Percentiles rank a stretch among this genome's conserved stretches.
Conservation (phyloP, 2,113 vertebrate genomes). For the Vicugna pacos region DNA sequence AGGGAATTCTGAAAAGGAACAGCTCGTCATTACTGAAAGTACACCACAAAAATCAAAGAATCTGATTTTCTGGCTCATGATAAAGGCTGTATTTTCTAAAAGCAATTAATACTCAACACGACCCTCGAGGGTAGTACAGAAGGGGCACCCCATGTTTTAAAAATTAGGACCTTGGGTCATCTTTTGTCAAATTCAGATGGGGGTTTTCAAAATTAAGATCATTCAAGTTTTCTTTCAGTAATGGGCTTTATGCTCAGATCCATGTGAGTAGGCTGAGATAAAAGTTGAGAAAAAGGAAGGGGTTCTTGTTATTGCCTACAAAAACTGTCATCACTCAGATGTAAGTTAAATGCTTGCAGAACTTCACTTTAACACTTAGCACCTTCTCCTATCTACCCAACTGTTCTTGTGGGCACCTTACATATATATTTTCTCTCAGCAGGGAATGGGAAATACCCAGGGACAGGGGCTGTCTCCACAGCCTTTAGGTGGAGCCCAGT, state of each 20-base stretch:
- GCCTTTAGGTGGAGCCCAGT: background rate
- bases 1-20: background rate
- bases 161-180: background rate
- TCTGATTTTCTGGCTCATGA: background rate
- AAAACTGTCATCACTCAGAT: background rate
- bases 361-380: background rate
- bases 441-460: background rate
- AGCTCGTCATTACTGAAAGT: background rate
- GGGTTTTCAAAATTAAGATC: conserved; percentile 27
- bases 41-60: background rate
- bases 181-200: background rate
- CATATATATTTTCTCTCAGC: background rate
- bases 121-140: background rate
- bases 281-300: background rate
- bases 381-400: background rate
- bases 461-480: background rate
- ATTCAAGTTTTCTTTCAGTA: conserved; percentile 14
- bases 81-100: conserved; percentile 39
- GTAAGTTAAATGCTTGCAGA: background rate
- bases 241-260: background rate
- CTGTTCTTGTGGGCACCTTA: background rate
- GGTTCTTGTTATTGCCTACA: background rate
- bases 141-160: background rate
- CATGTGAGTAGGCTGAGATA: background rate
- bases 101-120: background rate